phyloP scores from a whole-genome alignment of 2,888 invertebrate species.

The Acholoe squamosa region DNA sequence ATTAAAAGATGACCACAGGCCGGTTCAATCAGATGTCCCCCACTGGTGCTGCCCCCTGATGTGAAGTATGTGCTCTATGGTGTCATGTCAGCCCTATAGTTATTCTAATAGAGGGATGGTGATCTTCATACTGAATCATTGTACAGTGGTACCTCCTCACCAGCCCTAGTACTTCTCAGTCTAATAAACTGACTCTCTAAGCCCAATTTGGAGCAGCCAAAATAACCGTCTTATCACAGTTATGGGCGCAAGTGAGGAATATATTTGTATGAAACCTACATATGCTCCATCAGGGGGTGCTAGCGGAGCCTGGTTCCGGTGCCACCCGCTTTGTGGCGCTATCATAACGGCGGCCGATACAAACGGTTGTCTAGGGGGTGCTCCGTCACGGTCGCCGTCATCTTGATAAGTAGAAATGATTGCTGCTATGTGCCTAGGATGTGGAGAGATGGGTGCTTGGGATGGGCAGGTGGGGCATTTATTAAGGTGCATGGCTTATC shows the following conservation, averaged over 20 bases:
- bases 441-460: background rate
- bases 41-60: background rate
- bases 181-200: no score
- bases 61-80: background rate
- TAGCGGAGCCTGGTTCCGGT: background rate
- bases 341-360: background rate
- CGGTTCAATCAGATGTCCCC: constrained; percentile 1
- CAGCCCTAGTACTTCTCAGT: no score
- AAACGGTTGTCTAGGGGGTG: background rate
- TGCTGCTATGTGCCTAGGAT: background rate
- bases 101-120: no score
- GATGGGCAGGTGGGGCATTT: no score
- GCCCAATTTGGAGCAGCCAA: no score
- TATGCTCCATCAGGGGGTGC: background rate
- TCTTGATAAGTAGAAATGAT: constrained; percentile 14
- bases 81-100: no score
- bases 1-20: constrained; percentile 20
- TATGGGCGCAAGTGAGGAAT: no score
- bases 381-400: background rate
- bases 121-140: no score
- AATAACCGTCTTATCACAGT: no score
- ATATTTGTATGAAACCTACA: background rate
- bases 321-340: background rate
- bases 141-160: no score
- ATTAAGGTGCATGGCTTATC: no score